Conservation (phyloP, 2,888 invertebrate genomes). For the Phaedon cochleariae region DNA sequence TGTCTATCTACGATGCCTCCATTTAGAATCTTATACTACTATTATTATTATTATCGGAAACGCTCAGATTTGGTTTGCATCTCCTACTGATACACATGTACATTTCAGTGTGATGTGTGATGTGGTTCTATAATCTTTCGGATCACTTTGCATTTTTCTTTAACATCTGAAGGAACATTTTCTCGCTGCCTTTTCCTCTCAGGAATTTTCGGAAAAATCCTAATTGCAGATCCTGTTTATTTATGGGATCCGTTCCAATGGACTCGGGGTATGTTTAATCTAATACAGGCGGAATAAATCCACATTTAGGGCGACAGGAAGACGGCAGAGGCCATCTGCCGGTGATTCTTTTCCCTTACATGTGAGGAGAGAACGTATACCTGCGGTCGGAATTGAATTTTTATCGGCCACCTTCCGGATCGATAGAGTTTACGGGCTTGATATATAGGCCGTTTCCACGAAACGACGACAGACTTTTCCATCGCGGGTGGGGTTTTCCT, state of each 20-base stretch:
- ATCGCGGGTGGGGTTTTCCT: neutral
- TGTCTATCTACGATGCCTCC: too few species aligned
- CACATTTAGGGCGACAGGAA: constrained; percentile 65
- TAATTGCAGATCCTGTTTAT: constrained; percentile 61
- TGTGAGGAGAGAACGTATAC: constrained; percentile 29
- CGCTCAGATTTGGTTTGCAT: too few species aligned
- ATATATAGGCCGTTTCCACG: neutral
- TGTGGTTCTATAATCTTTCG: too few species aligned
- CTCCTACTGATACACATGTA: too few species aligned
- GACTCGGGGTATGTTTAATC: constrained; percentile 63
- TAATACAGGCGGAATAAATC: constrained; percentile 65
- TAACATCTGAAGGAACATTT: too few species aligned
- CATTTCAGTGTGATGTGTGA: too few species aligned
- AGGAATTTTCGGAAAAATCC: constrained; percentile 45
- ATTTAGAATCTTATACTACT: too few species aligned
- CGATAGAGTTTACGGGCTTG: neutral
- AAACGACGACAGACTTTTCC: constrained; percentile 2
- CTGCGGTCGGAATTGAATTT: constrained; percentile 11
- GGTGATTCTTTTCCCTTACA: constrained; percentile 36
- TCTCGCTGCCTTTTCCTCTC: too few species aligned
- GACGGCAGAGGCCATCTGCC: constrained; percentile 52
- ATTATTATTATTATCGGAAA: too few species aligned
- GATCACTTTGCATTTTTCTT: too few species aligned
- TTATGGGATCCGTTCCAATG: constrained; percentile 57
- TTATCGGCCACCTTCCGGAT: neutral